Base-by-base conservation (phyloP, 1,140 invertebrate species). In the Lutraria rhynchaena region DNA sequence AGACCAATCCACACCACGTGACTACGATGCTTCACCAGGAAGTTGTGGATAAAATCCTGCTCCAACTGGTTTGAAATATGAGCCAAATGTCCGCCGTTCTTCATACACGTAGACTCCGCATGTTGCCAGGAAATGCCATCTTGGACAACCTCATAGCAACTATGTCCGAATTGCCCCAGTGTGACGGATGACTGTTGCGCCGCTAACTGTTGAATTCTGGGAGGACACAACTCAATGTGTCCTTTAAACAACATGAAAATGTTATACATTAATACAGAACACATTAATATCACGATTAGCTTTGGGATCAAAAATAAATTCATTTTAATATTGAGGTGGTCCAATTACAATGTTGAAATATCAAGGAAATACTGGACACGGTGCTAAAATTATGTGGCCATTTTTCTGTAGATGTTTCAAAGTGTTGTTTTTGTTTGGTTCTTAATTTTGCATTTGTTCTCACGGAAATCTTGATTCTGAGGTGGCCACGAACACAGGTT, bases 1-100 rank as follows among this genome's bases (percentile, higher is more conserved):
- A 74, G 70, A 74, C 70, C 70, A 22, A 74, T 37, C 70, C 70
- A 74, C 0, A 60, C 55, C 11, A 22, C 13, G 17, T 24, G 33
- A 17, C 22, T 44, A 33, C 13, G 46, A 33, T 74, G 11, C 22
- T 57, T 41, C 19, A 44, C 35, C 1, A 74, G 33, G 29, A 74
- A 37, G 27, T 57, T 58, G 27, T 41, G 35, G 29, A 74, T 60
- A 33, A 3, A 58, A 15, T 63, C 44, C 33, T 76, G 58, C 22
- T 76, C 55, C 4, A 27, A 17, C 35, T 65, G 37, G 44, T 51
- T 33, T 3, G 22, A 15, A 4, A 76, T 76, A 41, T 46, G 37
- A 3, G 46, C 44, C 19, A 76, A 27, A 37, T 76, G 74, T 27
- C 74, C 74, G 13, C 74, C 74, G 17, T 63, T 24, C 0, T 24